These are phyloP conservation scores for Trematomus loennbergii DNA, from an alignment of 2,113 vertebrate genomes.

Conservation along the genomic window DNA sequence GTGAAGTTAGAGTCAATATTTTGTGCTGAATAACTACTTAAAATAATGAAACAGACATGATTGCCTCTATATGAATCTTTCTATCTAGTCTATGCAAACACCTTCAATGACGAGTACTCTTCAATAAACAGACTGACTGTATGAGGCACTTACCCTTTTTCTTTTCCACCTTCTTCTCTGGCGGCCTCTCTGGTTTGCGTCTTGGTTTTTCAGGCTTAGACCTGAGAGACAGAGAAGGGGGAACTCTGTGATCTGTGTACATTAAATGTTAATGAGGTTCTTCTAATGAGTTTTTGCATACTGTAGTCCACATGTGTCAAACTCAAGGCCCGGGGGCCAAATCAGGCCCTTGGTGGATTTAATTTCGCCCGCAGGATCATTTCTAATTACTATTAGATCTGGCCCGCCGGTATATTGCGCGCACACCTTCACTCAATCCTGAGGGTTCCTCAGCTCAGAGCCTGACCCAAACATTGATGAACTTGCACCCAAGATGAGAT, in stretches of 20 bases:
- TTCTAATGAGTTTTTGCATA: constrained; percentile 28
- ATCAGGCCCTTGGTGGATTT: too few relatives aligned
- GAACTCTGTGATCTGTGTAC: constrained; percentile 22
- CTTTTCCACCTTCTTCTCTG: constrained; percentile 89
- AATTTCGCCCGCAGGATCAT: too few relatives aligned
- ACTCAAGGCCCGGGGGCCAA: too few relatives aligned
- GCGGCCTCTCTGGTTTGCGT: constrained; percentile 86
- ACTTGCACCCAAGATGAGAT: too few relatives aligned
- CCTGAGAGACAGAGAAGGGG: constrained; percentile 76
- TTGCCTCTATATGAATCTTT: too few relatives aligned
- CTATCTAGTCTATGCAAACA: background rate
- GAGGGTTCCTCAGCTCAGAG: too few relatives aligned
- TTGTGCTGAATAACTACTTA: background rate
- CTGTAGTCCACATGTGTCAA: too few relatives aligned
- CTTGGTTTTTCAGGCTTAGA: constrained; percentile 88
- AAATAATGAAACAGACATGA: background rate
- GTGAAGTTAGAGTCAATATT: constrained; percentile 6
- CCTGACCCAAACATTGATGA: too few relatives aligned
- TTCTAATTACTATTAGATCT: too few relatives aligned
- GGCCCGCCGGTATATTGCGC: too few relatives aligned
- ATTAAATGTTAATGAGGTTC: constrained; percentile 41
- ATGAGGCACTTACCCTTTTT: constrained; percentile 89
- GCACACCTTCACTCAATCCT: too few relatives aligned
- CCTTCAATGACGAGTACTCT: background rate
- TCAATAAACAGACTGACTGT: background rate